Evolutionary conservation across 2,888 invertebrate species (phyloP), one percentile per base, ranked within the genome.

Genomic region (Hirtodrosophila histrioides): DNA sequence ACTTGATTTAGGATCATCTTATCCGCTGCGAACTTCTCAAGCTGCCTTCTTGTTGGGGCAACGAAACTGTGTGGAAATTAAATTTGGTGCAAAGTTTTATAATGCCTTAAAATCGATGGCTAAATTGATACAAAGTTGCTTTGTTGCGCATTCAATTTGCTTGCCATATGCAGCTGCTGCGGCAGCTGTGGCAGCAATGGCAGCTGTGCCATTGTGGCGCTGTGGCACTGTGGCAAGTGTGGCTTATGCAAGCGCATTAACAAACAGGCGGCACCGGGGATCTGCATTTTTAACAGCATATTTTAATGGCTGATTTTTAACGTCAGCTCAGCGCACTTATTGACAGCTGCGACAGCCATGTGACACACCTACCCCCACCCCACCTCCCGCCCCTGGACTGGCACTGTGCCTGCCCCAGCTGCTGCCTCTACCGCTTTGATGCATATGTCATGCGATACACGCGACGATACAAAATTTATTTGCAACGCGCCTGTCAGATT

Each of bases 241-340:
- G 69, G 87, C 78, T 78, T 81, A 78, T 85, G 85, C 82, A 73
- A 69, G 56, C 85, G 85, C 82, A 82, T 82, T 82, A 87, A 87
- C 85, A 75, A 81, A 69, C 76, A 61, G 61, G 45, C 68, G 50
- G 44, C 63, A 67, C 43, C 40, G 56, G 77, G 55, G 40, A 58
- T 78, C 82, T 83, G 87, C 82, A 85, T 85, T 87, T 80, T 87
- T 87, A 87, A 87, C 82, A 82, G 79, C 86, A 85, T 82, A 87
- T 83, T 83, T 83, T 87, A 83, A 83, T 83, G 86, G 82, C 78
- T 82, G 82, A 87, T 87, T 87, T 83, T 83, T 87, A 85, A 81
- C 85, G 85, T 85, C 78, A 73, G 78, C 79, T 71, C 83, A 57
- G 75, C 85, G 79, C 67, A 85, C 85, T 85, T 85, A 85, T 85